These are phyloP conservation scores for Cantharis rustica DNA, from an alignment of 2,888 invertebrate genomes.

Conservation along the genomic window DNA sequence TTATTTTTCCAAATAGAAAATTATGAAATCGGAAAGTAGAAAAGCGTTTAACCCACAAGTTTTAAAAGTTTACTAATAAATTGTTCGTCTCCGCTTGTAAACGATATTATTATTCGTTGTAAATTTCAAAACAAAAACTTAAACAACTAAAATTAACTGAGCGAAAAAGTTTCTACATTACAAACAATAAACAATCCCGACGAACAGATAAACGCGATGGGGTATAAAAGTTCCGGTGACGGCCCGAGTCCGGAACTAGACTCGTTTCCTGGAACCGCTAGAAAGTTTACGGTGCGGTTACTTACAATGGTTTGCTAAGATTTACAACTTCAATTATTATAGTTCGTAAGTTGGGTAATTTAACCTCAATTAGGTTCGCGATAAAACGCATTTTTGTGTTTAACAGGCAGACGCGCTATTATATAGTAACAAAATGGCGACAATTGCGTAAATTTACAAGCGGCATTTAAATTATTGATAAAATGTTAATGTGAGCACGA, in stretches of 20 bases:
- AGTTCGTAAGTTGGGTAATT: slow-evolving; percentile 29
- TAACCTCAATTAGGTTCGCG: slow-evolving; percentile 22
- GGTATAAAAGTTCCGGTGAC: slow-evolving; percentile 48
- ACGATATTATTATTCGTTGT: neutral
- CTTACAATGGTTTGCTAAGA: slow-evolving; percentile 32
- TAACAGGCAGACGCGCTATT: neutral
- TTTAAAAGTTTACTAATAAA: neutral
- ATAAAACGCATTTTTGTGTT: neutral
- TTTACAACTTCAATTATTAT: slow-evolving; percentile 34
- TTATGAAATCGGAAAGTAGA: neutral
- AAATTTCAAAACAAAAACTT: slow-evolving; percentile 15
- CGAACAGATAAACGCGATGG: slow-evolving; percentile 44
- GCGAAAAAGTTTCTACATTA: slow-evolving; percentile 33
- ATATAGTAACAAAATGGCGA: neutral
- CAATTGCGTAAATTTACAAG: neutral
- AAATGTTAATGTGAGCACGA: slow-evolving; percentile 1
- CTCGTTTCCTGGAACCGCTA: slow-evolving; percentile 47
- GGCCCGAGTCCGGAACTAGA: slow-evolving; percentile 45
- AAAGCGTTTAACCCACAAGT: neutral
- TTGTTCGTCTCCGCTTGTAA: neutral
- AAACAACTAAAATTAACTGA: slow-evolving; percentile 23
- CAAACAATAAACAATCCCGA: slow-evolving; percentile 35
- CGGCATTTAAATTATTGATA: neutral
- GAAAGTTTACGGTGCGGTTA: slow-evolving; percentile 42
- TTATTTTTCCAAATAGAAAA: neutral